Evolutionary conservation across 1,140 invertebrate genomes (phyloP).

Genomic region (Sweltsa coloradensis): DNA sequence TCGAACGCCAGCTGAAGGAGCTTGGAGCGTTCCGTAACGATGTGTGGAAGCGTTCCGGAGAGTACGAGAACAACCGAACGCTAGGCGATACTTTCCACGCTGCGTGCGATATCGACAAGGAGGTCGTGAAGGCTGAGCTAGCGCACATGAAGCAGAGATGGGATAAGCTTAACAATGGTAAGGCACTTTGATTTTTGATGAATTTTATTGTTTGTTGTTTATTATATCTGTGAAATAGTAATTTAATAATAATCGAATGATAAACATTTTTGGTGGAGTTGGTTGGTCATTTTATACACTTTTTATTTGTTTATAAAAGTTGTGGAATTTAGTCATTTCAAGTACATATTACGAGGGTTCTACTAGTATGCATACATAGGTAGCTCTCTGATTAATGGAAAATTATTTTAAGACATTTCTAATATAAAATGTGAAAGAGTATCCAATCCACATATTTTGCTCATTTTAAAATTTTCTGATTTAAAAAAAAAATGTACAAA

Average conservation of each 20-base stretch:
- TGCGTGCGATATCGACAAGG: slow-evolving; percentile 81
- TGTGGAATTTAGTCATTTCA: no score
- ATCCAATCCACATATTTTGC: no score
- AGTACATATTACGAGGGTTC: no score
- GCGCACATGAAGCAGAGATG: slow-evolving; percentile 70
- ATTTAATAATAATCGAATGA: slow-evolving; percentile 27
- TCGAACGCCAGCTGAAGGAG: slow-evolving; percentile 82
- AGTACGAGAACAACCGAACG: slow-evolving; percentile 78
- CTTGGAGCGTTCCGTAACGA: slow-evolving; percentile 84
- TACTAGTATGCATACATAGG: no score
- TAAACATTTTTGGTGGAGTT: no score
- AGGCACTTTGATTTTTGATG: no score
- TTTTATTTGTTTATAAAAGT: not conserved
- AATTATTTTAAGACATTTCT: no score
- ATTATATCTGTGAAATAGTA: no score
- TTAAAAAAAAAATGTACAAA: no score
- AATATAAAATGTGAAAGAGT: no score
- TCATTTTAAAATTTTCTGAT: no score
- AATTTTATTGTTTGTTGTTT: not conserved
- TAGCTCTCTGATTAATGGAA: no score
- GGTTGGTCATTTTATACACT: not conserved
- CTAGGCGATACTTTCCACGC: slow-evolving; percentile 74
- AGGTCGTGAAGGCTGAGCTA: slow-evolving; percentile 72
- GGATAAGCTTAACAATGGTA: slow-evolving; percentile 80
- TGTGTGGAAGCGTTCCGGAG: slow-evolving; percentile 59